Evolutionary conservation across 2,113 vertebrate species (phyloP), one percentile per base, ranked within the genome.

Genomic region (Ancistrus triradiatus): DNA sequence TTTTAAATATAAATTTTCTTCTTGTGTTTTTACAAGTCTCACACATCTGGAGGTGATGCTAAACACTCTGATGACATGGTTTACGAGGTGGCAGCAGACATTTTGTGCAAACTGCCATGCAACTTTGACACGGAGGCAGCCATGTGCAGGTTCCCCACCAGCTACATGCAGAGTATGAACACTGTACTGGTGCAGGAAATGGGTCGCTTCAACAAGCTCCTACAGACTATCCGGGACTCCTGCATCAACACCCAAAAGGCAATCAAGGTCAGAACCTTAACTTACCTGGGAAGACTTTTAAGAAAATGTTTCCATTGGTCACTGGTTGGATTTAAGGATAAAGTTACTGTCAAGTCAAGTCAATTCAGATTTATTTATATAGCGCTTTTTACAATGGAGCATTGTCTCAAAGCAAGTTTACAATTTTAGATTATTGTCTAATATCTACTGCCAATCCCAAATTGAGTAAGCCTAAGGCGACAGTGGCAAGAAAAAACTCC

Each of bases 81-180:
- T 21, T 78, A 79, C 35, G 94, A 95, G 11, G 93, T 97, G 31
- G 87, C 93, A 21, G 79, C 85, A 2, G 93, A 95, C 76, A 79
- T 95, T 68, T 80, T 93, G 59, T 86, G 85, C 53, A 93, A 92
- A 70, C 89, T 93, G 47, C 93, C 92, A 2, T 15, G 69, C 19
- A 73, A 93, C 80, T 96, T 92, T 7, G 87, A 92, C 49, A 75
- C 80, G 1, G 90, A 94, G 74, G 78, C 85, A 2, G 87, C 85
- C 0, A 90, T 90, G 88, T 83, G 83, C 63, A 84, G 70, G 61
- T 95, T 87, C 7, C 92, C 93, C 5, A 95, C 90, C 15, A 85
- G 85, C 24, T 94, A 95, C 61, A 84, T 79, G 7, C 89, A 94
- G 79, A 97, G 93, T 81, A 93, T 94, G 93, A 95, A 95, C 76